phyloP scores from a whole-genome alignment of 2,113 vertebrate species.

The Semnornis frantzii region DNA sequence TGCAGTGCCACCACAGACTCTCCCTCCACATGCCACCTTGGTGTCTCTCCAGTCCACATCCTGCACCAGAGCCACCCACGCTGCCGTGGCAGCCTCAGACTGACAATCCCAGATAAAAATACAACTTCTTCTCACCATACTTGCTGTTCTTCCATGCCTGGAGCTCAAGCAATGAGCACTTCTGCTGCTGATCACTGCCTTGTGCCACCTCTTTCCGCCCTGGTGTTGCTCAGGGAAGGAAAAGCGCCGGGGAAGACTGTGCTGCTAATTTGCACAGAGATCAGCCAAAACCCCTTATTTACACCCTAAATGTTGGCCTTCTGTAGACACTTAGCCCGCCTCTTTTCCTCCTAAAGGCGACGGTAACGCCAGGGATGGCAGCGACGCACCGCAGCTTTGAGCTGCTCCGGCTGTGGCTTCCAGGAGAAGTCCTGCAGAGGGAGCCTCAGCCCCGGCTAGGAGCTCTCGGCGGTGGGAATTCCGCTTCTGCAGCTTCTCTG shows the following conservation, averaged over 20 bases:
- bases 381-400: neutral
- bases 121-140: neutral
- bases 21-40: neutral
- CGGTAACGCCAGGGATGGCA: neutral
- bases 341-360: neutral
- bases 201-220: neutral
- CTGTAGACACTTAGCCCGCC: neutral
- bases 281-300: neutral
- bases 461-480: neutral
- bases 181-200: neutral
- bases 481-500: neutral
- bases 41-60: neutral
- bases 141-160: neutral
- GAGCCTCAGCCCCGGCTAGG: neutral
- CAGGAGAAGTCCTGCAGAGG: slow-evolving; percentile 1
- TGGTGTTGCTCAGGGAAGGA: neutral
- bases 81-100: neutral
- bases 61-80: neutral
- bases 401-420: neutral
- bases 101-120: neutral
- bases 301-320: neutral
- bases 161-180: neutral
- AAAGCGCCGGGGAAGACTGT: accelerated
- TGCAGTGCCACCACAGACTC: neutral
- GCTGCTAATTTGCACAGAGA: neutral